Conservation (phyloP, 2,113 vertebrate species). For the Candoia aspera region DNA sequence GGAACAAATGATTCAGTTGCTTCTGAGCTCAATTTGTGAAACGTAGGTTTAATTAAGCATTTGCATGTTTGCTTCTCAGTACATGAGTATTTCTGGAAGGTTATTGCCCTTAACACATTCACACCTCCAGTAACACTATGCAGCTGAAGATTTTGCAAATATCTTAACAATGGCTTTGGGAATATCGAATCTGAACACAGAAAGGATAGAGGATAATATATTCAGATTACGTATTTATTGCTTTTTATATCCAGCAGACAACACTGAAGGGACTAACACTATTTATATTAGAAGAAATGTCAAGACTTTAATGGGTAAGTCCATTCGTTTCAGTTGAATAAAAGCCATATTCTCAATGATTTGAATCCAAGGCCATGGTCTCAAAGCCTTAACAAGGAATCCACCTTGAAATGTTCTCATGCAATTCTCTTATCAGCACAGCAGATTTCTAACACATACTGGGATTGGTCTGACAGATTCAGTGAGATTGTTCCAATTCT, state of each 20-base stretch:
- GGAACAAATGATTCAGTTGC: background rate
- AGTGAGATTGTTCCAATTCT: background rate
- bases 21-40: conserved; percentile 39
- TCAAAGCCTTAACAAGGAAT: background rate
- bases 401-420: accelerated
- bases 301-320: background rate
- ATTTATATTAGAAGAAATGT: background rate
- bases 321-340: background rate
- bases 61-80: background rate
- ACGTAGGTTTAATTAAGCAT: conserved; percentile 12
- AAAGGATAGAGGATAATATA: conserved; percentile 13
- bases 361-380: background rate
- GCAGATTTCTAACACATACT: background rate
- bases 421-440: background rate
- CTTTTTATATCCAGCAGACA: conserved; percentile 8
- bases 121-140: conserved; percentile 22
- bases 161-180: conserved; percentile 8
- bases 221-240: conserved; percentile 16
- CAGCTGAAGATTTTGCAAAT: conserved; percentile 8
- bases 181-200: conserved; percentile 20
- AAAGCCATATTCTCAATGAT: background rate
- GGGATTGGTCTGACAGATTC: conserved; percentile 3
- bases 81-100: background rate
- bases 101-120: conserved; percentile 49
- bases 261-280: background rate